phyloP scores from a whole-genome alignment of 2,113 vertebrate species.

The Podilymbus podiceps region DNA sequence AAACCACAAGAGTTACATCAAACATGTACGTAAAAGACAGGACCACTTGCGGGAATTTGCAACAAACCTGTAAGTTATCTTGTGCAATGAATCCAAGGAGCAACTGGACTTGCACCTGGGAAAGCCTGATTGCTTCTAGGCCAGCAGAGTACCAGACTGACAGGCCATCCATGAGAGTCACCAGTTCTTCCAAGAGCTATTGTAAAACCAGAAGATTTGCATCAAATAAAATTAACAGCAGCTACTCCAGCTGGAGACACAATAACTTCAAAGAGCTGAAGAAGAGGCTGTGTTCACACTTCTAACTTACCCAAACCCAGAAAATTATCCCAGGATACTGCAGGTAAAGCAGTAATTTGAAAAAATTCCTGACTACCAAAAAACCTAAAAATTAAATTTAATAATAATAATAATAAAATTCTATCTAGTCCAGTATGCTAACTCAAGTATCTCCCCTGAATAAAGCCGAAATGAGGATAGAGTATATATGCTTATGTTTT shows the following conservation, averaged over 20 bases:
- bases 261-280: not conserved
- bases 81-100: conserved; percentile 95
- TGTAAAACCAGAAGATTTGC: not conserved
- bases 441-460: not conserved
- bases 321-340: not conserved
- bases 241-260: not conserved
- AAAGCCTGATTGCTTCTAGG: conserved; percentile 82
- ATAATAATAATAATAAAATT: no score
- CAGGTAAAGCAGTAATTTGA: not conserved
- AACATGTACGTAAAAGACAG: not conserved
- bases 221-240: not conserved
- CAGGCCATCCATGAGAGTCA: conserved; percentile 90
- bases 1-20: not conserved
- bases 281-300: not conserved
- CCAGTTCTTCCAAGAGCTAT: conserved; percentile 87
- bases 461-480: not conserved
- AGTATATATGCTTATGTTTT: not conserved
- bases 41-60: not conserved
- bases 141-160: conserved; percentile 91
- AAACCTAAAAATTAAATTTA: not conserved
- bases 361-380: not conserved
- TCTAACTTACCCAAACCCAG: not conserved
- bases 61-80: conserved; percentile 88
- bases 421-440: not conserved
- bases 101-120: conserved; percentile 89